These are phyloP conservation scores for Acanthosepion pharaonis DNA, from an alignment of 2,888 invertebrate species.

Conservation along the genomic window DNA sequence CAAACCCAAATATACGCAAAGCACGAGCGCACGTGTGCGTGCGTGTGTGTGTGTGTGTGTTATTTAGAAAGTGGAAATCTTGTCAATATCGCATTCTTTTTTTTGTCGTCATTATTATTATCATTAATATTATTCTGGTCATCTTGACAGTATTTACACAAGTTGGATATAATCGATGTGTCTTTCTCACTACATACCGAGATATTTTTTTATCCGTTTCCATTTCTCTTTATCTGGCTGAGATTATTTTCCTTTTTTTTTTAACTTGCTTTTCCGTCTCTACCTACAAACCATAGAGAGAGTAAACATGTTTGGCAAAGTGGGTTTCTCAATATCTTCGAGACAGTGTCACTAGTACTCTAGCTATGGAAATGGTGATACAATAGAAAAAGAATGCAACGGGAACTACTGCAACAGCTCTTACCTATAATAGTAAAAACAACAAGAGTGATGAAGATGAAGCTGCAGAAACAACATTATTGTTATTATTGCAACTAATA, in stretches of 20 bases:
- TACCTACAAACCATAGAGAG: not conserved
- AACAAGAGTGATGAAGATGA: not conserved
- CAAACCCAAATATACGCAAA: not conserved
- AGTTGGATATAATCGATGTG: not conserved
- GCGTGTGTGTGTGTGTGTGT: not conserved
- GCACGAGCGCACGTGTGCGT: no score
- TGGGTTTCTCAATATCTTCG: not conserved
- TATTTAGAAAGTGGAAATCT: not conserved
- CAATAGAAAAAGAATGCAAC: not conserved
- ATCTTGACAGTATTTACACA: not conserved
- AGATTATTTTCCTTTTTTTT: not conserved
- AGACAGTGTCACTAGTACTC: constrained; percentile 4
- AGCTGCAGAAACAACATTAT: not conserved
- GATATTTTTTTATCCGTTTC: not conserved
- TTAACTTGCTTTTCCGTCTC: not conserved
- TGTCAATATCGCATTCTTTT: not conserved
- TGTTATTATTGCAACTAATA: not conserved
- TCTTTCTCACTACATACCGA: not conserved
- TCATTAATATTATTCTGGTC: not conserved
- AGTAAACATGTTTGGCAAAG: not conserved
- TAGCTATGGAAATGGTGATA: not conserved
- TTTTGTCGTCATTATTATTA: not conserved
- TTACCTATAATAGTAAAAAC: not conserved
- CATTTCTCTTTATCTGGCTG: not conserved
- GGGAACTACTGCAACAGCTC: not conserved